Base-by-base conservation (phyloP, 2,888 invertebrate species). In the Tuberolachnus salignus region DNA sequence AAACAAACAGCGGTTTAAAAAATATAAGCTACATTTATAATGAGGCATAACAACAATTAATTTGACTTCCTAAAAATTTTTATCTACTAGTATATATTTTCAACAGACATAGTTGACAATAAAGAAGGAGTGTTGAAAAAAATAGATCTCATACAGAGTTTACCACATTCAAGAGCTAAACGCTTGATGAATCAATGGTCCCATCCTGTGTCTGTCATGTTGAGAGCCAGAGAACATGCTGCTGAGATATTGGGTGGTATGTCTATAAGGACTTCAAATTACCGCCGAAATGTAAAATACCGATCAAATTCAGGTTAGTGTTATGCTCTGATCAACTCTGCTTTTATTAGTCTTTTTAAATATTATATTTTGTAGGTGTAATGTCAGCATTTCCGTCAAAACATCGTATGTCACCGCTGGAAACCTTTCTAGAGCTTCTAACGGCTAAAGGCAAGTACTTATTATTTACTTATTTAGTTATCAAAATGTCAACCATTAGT, bases 181-280 rank as follows among this genome's bases (percentile, higher is more conserved):
- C 89, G 94, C 19, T 87, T 93, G 67, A 87, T 94, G 57, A 92
- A 92, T 82, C 91, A 90, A 83, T 94, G 94, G 93, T 86, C 89
- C 81, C 91, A 92, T 86, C 91, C 92, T 14, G 89, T 91, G 59
- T 92, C 93, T 84, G 88, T 94, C 19, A 89, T 91, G 88, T 87
- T 94, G 83, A 88, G 94, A 80, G 94, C 94, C 0, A 87, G 94
- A 11, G 93, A 94, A 85, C 94, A 94, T 85, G 92, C 94, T 16
- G 88, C 90, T 63, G 91, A 93, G 84, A 91, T 94, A 85, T 87
- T 94, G 51, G 92, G 92, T 53, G 94, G 93, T 51, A 89, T 91
- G 80, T 88, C 88, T 82, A 87, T 87, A 10, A 85, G 84, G 59
- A 84, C 85, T 61, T 85, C 85, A 72, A 84, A 85, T 70, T 84